Percentiles rank a stretch among this genome's conserved stretches.
Conservation (phyloP, 2,797 vertebrate species). For the Mus minutoides region DNA sequence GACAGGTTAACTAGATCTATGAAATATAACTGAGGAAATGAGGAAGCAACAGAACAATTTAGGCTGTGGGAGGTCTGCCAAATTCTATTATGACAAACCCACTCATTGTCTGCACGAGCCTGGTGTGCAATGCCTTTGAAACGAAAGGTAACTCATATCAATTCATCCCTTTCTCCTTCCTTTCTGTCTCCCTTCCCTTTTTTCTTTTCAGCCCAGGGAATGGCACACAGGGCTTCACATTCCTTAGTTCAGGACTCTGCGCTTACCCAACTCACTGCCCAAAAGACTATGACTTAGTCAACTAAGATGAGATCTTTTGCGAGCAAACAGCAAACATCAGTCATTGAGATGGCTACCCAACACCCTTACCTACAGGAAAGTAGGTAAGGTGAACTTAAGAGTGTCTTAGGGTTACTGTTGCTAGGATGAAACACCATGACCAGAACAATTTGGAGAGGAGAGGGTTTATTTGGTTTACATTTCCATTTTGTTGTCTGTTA, state of each 20-base stretch:
- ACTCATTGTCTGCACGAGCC: neutral
- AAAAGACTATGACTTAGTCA: neutral
- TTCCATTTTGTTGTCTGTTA: neutral
- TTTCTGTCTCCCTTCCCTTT: neutral
- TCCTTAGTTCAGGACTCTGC: neutral
- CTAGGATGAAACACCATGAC: neutral
- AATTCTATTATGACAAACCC: neutral
- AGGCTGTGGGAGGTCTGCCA: neutral
- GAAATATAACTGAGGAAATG: neutral
- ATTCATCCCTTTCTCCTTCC: neutral
- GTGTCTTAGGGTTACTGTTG: neutral
- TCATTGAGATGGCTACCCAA: neutral
- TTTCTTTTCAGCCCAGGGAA: neutral
- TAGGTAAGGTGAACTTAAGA: neutral
- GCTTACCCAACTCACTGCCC: neutral
- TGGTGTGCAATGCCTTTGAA: neutral
- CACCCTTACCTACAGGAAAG: neutral
- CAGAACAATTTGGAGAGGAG: neutral
- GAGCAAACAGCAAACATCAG: neutral
- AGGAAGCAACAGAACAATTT: neutral
- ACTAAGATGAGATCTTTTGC: neutral
- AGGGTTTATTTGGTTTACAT: neutral
- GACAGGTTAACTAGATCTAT: neutral
- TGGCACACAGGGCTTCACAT: neutral
- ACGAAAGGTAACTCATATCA: slow-evolving; percentile 6